phyloP scores from a whole-genome alignment of 1,140 invertebrate species.

The Caenorhabditis elegans region WBcel235 BX284606.5:7564001-7564500 shows the following conservation, averaged over 20 bases:
- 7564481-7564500: conserved; percentile 5
- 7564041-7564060: background rate
- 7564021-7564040: conserved; percentile 55
- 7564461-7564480: background rate
- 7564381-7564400: background rate
- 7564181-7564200: conserved; percentile 68
- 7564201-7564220: conserved; percentile 67
- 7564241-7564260: too few relatives aligned
- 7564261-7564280: conserved; percentile 59
- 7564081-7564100: background rate
- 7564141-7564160: conserved; percentile 62
- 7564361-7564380: conserved; percentile 13
- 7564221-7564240: conserved; percentile 2
- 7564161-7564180: conserved; percentile 70
- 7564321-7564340: background rate
- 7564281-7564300: conserved; percentile 67
- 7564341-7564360: background rate
- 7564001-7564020: conserved; percentile 62
- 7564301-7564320: conserved; percentile 67
- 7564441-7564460: background rate
- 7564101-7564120: conserved; percentile 73
- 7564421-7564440: background rate
- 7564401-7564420: conserved; percentile 20
- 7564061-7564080: too few relatives aligned
- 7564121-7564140: conserved; percentile 73